phyloP scores from a whole-genome alignment of 2,888 invertebrate genomes.

The Drosophila percnosoma region DNA sequence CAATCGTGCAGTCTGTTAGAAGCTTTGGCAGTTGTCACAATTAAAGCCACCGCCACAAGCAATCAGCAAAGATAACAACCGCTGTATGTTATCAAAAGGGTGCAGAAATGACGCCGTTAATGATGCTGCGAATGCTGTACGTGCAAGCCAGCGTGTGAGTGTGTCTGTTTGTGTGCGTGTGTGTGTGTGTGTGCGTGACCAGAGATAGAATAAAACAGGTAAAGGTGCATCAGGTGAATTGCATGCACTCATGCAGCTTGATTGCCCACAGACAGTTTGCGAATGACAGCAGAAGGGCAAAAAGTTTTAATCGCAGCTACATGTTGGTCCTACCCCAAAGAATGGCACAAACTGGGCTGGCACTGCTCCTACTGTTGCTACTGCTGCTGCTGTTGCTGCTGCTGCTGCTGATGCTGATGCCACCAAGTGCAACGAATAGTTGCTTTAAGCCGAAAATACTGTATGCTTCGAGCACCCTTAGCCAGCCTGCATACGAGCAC shows the following conservation, averaged over 20 bases:
- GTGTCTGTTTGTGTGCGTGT: not conserved
- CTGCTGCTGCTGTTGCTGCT: not conserved
- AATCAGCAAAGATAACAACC: constrained; percentile 62
- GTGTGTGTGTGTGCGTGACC: constrained; percentile 18
- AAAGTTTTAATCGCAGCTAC: constrained; percentile 59
- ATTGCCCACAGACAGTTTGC: constrained; percentile 71
- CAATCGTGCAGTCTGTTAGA: not conserved
- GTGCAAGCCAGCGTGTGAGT: constrained; percentile 4
- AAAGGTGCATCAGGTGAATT: constrained; percentile 44
- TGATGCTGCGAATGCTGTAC: constrained; percentile 63
- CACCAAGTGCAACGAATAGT: constrained; percentile 1
- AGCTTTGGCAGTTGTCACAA: constrained; percentile 20
- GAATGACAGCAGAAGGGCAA: constrained; percentile 60
- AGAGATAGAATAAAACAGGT: constrained; percentile 13
- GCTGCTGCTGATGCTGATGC: not conserved
- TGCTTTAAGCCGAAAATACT: constrained; percentile 16
- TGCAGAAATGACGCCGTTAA: constrained; percentile 56
- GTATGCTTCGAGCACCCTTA: constrained; percentile 6
- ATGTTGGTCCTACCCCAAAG: constrained; percentile 28
- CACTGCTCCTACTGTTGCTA: not conserved
- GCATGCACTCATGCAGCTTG: constrained; percentile 78
- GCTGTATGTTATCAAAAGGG: constrained; percentile 8
- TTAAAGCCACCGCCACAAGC: constrained; percentile 36
- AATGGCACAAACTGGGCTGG: constrained; percentile 24
- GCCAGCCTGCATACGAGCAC: constrained; percentile 9